Conservation (phyloP, 92 coral and sea anemone species). For the Plumapathes pennacea region DNA sequence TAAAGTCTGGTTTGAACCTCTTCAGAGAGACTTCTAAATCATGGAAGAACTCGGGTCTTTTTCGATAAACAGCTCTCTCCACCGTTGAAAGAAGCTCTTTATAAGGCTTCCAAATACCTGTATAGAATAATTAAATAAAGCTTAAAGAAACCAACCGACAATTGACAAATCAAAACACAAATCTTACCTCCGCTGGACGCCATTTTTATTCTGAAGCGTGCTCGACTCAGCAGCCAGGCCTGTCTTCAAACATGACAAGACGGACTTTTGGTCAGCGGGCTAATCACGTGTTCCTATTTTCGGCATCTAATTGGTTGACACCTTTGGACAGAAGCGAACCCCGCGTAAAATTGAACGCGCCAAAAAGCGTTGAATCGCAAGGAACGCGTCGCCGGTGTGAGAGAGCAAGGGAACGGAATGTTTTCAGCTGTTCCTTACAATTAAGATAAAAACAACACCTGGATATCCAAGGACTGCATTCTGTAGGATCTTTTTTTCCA, state of each 20-base stretch:
- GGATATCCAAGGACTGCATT: too few species aligned
- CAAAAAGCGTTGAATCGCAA: conserved; percentile 90
- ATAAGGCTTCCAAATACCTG: conserved; percentile 94
- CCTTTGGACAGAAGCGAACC: conserved; percentile 28
- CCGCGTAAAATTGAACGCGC: conserved; percentile 99
- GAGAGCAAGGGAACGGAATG: background rate
- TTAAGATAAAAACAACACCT: too few species aligned
- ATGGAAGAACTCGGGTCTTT: conserved; percentile 82
- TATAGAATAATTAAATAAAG: background rate
- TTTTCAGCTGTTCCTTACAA: too few species aligned
- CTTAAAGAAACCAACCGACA: background rate
- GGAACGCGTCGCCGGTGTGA: conserved; percentile 6
- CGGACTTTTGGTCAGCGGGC: too few species aligned
- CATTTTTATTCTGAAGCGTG: conserved; percentile 82
- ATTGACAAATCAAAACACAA: background rate
- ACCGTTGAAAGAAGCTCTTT: conserved; percentile 83
- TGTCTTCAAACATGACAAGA: background rate
- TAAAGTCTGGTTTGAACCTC: conserved; percentile 84
- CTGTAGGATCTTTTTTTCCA: too few species aligned
- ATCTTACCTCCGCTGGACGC: conserved; percentile 60
- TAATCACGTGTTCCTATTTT: conserved; percentile 45
- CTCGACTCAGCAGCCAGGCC: conserved; percentile 34
- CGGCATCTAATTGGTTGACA: conserved; percentile 61
- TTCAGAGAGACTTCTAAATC: conserved; percentile 79
- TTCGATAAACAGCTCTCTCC: conserved; percentile 82